phyloP scores from a whole-genome alignment of 2,888 invertebrate species.

The Morpho deidamia region DNA sequence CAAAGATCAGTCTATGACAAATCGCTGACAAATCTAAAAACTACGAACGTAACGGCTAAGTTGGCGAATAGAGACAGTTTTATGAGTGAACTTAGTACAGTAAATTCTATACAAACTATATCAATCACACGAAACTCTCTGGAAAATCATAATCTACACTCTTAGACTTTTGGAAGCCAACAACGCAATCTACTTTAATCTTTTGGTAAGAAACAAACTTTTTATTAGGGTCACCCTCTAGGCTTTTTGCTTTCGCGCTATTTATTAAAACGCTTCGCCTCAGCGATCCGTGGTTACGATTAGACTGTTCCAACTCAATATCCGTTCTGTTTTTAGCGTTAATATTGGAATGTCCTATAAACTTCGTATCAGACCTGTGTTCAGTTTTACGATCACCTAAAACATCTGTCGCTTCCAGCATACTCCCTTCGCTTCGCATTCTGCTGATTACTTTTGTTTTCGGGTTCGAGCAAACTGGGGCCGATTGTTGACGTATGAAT shows the following conservation, averaged over 20 bases:
- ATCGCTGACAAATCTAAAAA: conserved; percentile 6
- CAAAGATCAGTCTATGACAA: conserved; percentile 3
- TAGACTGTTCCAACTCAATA: conserved; percentile 41
- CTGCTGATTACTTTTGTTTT: conserved; percentile 53
- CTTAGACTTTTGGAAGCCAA: conserved; percentile 61
- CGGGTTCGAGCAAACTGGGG: conserved; percentile 51
- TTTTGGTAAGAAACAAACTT: conserved; percentile 55
- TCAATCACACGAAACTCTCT: conserved; percentile 63
- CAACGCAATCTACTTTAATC: conserved; percentile 61
- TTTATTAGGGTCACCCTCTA: conserved; percentile 50
- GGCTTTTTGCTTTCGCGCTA: conserved; percentile 61
- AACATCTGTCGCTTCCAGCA: conserved; percentile 44
- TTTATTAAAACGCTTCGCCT: conserved; percentile 73
- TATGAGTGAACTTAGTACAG: conserved; percentile 21
- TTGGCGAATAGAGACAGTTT: conserved; percentile 9
- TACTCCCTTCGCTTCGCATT: conserved; percentile 60
- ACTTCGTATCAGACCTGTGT: conserved; percentile 36
- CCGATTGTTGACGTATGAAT: conserved; percentile 65
- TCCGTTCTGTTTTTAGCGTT: conserved; percentile 47
- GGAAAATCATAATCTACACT: conserved; percentile 64
- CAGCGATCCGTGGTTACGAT: conserved; percentile 56
- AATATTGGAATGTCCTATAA: conserved; percentile 59
- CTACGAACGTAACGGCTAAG: neutral
- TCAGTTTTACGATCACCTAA: conserved; percentile 32
- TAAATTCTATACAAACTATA: conserved; percentile 25